These are phyloP conservation scores for Agrochola lota DNA, from an alignment of 2,888 invertebrate species.

Conservation along the genomic window DNA sequence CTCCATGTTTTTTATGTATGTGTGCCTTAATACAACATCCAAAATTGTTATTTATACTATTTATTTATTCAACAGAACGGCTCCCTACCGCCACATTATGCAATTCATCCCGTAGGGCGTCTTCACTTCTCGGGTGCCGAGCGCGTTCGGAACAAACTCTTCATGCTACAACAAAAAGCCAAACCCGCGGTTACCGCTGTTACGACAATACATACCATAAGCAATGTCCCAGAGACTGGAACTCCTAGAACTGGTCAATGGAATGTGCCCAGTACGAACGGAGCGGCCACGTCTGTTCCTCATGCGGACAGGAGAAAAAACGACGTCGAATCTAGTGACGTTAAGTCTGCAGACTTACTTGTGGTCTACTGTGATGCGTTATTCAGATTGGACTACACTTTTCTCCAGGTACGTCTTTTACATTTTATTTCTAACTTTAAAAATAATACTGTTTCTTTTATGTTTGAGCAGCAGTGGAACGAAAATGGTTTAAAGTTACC, in stretches of 20 bases:
- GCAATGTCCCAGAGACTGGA: slow-evolving; percentile 68
- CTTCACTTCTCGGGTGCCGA: slow-evolving; percentile 87
- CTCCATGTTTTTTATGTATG: background rate
- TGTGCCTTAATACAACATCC: background rate
- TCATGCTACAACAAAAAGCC: slow-evolving; percentile 68
- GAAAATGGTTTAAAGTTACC: background rate
- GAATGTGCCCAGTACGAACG: slow-evolving; percentile 23
- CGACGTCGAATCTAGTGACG: slow-evolving; percentile 55
- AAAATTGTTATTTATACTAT: background rate
- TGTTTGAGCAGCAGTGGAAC: background rate
- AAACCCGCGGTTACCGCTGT: slow-evolving; percentile 46
- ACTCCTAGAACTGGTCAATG: slow-evolving; percentile 30
- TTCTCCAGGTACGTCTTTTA: slow-evolving; percentile 89
- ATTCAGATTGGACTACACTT: slow-evolving; percentile 92
- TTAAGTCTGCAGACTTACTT: slow-evolving; percentile 75
- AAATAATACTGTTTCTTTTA: background rate
- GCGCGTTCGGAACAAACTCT: slow-evolving; percentile 79
- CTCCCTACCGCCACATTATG: slow-evolving; percentile 79
- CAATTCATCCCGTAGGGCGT: slow-evolving; percentile 82
- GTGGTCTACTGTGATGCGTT: slow-evolving; percentile 92
- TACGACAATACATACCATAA: slow-evolving; percentile 69
- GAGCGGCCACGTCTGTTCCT: slow-evolving; percentile 3
- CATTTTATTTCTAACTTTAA: background rate
- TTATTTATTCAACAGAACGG: slow-evolving; percentile 72
- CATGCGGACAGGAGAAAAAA: slow-evolving; percentile 19